phyloP scores from a whole-genome alignment of 2,888 invertebrate genomes.

The Drepana falcataria region DNA sequence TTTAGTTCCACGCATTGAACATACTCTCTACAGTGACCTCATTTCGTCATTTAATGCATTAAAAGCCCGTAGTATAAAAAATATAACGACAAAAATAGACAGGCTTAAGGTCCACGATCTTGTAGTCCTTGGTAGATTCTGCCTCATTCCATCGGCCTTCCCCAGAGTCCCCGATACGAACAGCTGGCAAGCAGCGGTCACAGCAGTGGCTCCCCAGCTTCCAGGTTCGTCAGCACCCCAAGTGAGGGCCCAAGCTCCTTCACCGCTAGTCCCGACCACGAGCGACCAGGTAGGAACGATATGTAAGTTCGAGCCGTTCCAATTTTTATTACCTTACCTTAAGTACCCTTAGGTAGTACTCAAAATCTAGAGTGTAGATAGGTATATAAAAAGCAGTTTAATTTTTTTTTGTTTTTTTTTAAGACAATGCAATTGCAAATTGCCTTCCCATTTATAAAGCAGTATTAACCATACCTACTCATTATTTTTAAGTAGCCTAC shows the following conservation, averaged over 20 bases:
- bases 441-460: background rate
- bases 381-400: background rate
- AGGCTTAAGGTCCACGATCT: too few species aligned
- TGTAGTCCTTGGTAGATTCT: too few species aligned
- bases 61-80: too few species aligned
- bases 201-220: constrained; percentile 66
- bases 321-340: constrained; percentile 57
- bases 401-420: background rate
- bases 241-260: constrained; percentile 63
- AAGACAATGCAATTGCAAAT: background rate
- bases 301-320: constrained; percentile 77
- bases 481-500: too few species aligned
- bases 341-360: background rate
- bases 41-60: too few species aligned
- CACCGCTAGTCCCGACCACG: constrained; percentile 64
- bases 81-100: too few species aligned
- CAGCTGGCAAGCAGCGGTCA: constrained; percentile 70
- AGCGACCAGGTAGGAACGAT: constrained; percentile 78
- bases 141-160: constrained; percentile 6
- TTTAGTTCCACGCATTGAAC: too few species aligned
- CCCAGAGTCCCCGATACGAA: constrained; percentile 73
- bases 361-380: background rate
- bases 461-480: too few species aligned
- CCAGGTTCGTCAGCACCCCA: constrained; percentile 61
- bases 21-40: too few species aligned